Conservation (phyloP, 2,797 vertebrate species). For the Paratrypauchen microcephalus region DNA sequence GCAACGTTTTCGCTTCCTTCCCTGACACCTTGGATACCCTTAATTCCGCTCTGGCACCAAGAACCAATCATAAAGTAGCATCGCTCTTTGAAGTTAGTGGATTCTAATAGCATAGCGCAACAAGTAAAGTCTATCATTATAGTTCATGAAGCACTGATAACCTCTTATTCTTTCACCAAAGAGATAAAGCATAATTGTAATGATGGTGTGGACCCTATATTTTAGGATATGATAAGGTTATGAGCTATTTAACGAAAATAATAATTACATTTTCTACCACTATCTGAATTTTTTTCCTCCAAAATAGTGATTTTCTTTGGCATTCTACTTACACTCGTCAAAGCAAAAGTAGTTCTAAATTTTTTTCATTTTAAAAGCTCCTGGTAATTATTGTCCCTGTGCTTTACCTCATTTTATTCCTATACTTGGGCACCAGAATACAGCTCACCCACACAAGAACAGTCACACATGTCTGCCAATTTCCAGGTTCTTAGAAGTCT, state of each 20-base stretch:
- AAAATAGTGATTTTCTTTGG: neutral
- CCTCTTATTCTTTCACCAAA: slow-evolving; percentile 41
- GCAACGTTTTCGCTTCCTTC: slow-evolving; percentile 23
- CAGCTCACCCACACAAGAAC: slow-evolving; percentile 15
- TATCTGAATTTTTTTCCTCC: neutral
- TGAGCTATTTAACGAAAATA: slow-evolving; percentile 16
- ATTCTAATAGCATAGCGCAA: slow-evolving; percentile 29
- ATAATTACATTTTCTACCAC: slow-evolving; percentile 5
- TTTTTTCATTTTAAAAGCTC: slow-evolving; percentile 3
- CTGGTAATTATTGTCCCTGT: neutral
- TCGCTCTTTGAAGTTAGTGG: slow-evolving; percentile 21
- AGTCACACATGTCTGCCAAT: neutral
- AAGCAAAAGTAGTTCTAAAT: no score
- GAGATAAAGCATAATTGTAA: slow-evolving; percentile 53
- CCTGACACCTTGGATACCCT: slow-evolving; percentile 36
- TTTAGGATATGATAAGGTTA: slow-evolving; percentile 15
- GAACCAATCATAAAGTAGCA: slow-evolving; percentile 46
- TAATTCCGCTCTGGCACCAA: slow-evolving; percentile 48
- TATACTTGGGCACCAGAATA: slow-evolving; percentile 12
- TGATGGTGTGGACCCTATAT: slow-evolving; percentile 41
- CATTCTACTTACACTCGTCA: neutral
- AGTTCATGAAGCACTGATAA: slow-evolving; percentile 42
- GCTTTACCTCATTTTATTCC: neutral
- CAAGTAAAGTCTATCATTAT: slow-evolving; percentile 49
- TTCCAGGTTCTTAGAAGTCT: slow-evolving; percentile 1